These are phyloP conservation scores for Petrocephalus schoutedeni DNA, from an alignment of 2,797 vertebrate species.

Conservation along the genomic window DNA sequence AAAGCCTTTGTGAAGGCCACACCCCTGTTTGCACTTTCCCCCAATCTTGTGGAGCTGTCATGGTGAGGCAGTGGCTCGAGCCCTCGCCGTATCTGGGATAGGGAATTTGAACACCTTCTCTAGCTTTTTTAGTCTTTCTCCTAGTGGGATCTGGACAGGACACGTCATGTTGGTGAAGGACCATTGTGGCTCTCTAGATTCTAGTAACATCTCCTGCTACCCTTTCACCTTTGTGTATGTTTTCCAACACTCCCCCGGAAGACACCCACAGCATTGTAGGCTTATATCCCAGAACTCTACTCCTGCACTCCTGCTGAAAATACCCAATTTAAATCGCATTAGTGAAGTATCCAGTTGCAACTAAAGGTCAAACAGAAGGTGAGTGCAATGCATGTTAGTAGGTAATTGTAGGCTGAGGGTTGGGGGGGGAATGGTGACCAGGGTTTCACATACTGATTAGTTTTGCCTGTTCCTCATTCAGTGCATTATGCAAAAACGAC, in stretches of 20 bases:
- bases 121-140: background rate
- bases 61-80: background rate
- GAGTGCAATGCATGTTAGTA: background rate
- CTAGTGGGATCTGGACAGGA: background rate
- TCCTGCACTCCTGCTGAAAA: constrained; percentile 22
- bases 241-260: background rate
- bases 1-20: background rate
- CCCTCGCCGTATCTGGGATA: background rate
- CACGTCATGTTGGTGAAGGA: background rate
- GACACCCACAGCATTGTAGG: background rate
- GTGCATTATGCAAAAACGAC: background rate
- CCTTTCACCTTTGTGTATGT: background rate
- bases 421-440: background rate
- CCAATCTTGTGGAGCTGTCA: background rate
- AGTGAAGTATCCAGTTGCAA: constrained; percentile 6
- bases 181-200: background rate
- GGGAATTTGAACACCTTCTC: background rate
- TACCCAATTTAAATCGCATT: constrained; percentile 16
- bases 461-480: constrained; percentile 2
- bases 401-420: background rate
- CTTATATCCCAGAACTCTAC: constrained; percentile 16
- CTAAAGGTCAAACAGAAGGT: constrained; percentile 13
- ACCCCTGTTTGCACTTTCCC: background rate
- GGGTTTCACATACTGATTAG: constrained; percentile 18
- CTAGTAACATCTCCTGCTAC: background rate